These are phyloP conservation scores for Sisor rabdophorus DNA, from an alignment of 2,113 vertebrate genomes.

Conservation along the genomic window DNA sequence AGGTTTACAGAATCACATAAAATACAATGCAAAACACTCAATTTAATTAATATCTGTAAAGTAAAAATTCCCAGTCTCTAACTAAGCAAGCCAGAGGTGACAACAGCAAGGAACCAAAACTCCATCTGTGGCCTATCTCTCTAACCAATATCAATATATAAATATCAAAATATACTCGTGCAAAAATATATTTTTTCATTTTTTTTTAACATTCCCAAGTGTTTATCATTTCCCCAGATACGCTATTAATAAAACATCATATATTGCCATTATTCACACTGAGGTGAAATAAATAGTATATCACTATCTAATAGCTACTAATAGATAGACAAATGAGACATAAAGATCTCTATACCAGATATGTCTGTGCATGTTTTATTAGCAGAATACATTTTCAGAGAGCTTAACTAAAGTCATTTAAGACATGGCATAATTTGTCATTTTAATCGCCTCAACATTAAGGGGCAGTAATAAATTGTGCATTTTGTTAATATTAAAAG, in stretches of 20 bases:
- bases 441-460: neutral
- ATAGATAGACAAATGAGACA: neutral
- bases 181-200: neutral
- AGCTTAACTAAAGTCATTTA: neutral
- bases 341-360: neutral
- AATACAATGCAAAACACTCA: too few relatives aligned
- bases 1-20: too few relatives aligned
- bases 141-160: neutral
- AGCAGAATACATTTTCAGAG: neutral
- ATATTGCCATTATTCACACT: neutral
- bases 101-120: too few relatives aligned
- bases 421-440: neutral
- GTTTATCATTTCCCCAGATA: neutral
- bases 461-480: neutral
- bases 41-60: too few relatives aligned
- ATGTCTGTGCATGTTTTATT: neutral
- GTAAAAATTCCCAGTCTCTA: too few relatives aligned
- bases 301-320: neutral
- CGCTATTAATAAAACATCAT: neutral
- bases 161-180: neutral
- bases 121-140: too few relatives aligned
- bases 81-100: too few relatives aligned
- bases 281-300: neutral
- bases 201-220: neutral
- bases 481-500: neutral